Evolutionary conservation across 2,113 vertebrate species (phyloP).

Genomic region (Spheniscus mendiculus): DNA sequence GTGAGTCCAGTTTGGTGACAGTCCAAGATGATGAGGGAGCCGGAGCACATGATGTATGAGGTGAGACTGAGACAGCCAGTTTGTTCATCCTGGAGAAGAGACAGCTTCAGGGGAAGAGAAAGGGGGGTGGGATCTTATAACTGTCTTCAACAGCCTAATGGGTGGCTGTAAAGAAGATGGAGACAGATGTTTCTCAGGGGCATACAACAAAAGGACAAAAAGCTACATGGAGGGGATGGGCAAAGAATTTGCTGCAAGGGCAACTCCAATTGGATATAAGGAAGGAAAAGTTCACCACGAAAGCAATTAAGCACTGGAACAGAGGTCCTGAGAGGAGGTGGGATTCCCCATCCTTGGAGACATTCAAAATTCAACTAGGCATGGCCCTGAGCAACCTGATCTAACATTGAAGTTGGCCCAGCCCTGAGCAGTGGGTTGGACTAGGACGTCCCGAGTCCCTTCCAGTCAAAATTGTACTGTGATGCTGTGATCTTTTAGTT

Average conservation of each 20-base stretch:
- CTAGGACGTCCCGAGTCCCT: background rate
- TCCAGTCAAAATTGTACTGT: background rate
- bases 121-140: background rate
- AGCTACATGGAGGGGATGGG: background rate
- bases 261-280: background rate
- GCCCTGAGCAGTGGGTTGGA: background rate
- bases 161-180: background rate
- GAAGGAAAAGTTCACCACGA: background rate
- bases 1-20: background rate
- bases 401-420: background rate
- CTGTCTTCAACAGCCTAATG: background rate
- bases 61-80: background rate
- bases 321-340: background rate
- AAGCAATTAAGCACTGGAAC: background rate
- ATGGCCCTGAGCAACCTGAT: background rate
- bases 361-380: background rate
- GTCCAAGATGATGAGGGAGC: background rate
- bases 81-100: background rate
- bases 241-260: background rate
- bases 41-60: background rate
- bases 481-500: constrained; percentile 14
- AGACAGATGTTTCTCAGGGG: background rate
- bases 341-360: background rate
- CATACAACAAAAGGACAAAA: background rate
- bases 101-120: background rate